Evolutionary conservation across 2,888 invertebrate species (phyloP).

Genomic region (Xanthorhoe designata): DNA sequence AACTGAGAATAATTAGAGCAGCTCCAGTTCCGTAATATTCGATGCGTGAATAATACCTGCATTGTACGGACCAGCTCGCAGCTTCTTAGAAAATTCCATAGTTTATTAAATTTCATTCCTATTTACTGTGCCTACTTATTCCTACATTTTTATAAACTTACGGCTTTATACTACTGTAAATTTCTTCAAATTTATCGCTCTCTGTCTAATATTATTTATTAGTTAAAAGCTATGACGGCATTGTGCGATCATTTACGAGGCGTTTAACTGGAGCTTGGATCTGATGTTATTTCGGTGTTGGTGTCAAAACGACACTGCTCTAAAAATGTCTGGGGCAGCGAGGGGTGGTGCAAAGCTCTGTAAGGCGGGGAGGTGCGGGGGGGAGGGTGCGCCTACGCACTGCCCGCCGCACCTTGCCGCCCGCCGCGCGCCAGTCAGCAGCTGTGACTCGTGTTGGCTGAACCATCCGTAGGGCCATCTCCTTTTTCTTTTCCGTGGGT

Average conservation of each 20-base stretch:
- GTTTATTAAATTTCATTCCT: neutral
- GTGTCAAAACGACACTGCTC: conserved; percentile 84
- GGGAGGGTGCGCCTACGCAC: conserved; percentile 72
- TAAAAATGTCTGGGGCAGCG: conserved; percentile 76
- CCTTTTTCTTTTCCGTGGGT: conserved; percentile 81
- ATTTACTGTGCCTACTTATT: neutral
- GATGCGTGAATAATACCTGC: conserved; percentile 10
- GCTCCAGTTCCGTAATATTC: neutral
- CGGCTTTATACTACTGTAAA: neutral
- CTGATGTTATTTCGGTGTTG: conserved; percentile 82
- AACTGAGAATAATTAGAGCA: conserved; percentile 5
- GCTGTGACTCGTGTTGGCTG: conserved; percentile 87
- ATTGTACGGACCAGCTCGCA: neutral
- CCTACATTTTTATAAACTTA: neutral
- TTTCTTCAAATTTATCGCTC: neutral
- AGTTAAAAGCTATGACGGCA: conserved; percentile 47
- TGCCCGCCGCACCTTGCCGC: conserved; percentile 81
- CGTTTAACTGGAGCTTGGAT: conserved; percentile 70
- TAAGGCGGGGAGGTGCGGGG: conserved; percentile 52
- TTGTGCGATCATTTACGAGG: conserved; percentile 58
- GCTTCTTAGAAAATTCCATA: neutral
- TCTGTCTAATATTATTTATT: conserved; percentile 11
- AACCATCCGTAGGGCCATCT: conserved; percentile 87
- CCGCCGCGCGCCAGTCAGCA: conserved; percentile 82
- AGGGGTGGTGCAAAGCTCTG: conserved; percentile 47